Conservation (phyloP, 2,113 vertebrate genomes). For the Sylvia atricapilla region DNA sequence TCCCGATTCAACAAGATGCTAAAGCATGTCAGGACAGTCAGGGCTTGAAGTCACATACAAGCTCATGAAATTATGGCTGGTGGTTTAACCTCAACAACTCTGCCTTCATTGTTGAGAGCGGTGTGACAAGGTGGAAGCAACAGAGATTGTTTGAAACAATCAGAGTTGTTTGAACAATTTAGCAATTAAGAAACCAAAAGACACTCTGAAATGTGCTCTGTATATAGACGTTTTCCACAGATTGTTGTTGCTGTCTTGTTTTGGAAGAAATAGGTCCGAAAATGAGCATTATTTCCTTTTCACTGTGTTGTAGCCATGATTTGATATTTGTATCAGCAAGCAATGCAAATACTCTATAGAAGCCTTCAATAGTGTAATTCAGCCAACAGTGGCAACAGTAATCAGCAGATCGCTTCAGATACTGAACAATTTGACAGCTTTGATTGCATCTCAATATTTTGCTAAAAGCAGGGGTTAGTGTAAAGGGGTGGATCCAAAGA, state of each 20-base stretch:
- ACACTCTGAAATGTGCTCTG: background rate
- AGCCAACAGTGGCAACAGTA: constrained; percentile 21
- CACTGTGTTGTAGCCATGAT: background rate
- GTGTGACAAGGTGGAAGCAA: background rate
- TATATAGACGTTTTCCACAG: background rate
- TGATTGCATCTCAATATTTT: constrained; percentile 51
- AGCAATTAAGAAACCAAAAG: constrained; percentile 12
- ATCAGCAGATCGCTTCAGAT: constrained; percentile 38
- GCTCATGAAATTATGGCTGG: background rate
- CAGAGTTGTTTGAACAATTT: background rate
- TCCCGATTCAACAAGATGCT: no score
- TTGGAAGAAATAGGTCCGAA: constrained; percentile 3
- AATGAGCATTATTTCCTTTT: background rate
- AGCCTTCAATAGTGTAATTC: constrained; percentile 44
- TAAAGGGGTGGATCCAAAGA: constrained; percentile 21
- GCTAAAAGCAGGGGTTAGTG: constrained; percentile 28
- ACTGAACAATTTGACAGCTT: constrained; percentile 45
- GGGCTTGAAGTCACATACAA: no score
- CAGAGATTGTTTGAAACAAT: background rate
- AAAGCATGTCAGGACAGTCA: no score
- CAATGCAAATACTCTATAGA: constrained; percentile 36
- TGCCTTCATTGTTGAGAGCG: background rate
- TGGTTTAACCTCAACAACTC: background rate
- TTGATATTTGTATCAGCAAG: constrained; percentile 52
- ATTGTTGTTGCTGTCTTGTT: background rate